Evolutionary conservation across 1,140 invertebrate species (phyloP), one percentile per base, ranked within the genome.

Genomic region (Drosophila carrolli): DNA sequence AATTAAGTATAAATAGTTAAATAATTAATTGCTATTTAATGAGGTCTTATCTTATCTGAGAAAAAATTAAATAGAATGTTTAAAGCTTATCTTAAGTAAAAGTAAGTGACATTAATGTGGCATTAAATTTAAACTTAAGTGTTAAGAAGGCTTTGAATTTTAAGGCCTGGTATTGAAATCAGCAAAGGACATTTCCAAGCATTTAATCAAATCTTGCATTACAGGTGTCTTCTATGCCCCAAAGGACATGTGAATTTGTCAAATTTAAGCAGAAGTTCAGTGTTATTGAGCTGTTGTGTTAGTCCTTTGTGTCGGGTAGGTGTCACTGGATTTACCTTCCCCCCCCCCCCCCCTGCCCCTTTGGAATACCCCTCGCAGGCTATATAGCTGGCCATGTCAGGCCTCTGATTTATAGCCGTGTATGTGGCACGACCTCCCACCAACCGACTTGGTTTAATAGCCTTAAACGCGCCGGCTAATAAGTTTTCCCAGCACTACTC

Each of bases 391-490:
- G 61, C 19, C 73, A 66, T 61, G 56, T 73, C 66, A 65, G 59
- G 50, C 53, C 72, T 61, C 58, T 84, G 81, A 84, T 84, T 84
- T 84, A 84, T 84, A 46, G 77, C 29, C 72, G 16, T 80, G 65
- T 68, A 58, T 79, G 54, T 71, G 70, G 68, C 80, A 67, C 59
- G 54, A 41, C 46, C 58, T 19, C 37, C 32, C 32, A 56, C 55
- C 59, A 68, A 62, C 67, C 50, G 68, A 27, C 72, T 74, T 32
- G 61, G 63, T 77, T 77, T 77, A 77, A 77, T 77, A 70, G 75
- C 74, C 75, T 76, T 77, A 77, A 77, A 77, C 74, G 74, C 65
- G 78, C n/a, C 62, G 78, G 57, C 79, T 86, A 85, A 85, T 86
- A 85, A 86, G 78, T 88, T 81, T 82, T 51, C 50, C 44, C 56